These are phyloP conservation scores for Epistrophe grossulariae DNA, from an alignment of 2,888 invertebrate genomes.

Conservation along the genomic window DNA sequence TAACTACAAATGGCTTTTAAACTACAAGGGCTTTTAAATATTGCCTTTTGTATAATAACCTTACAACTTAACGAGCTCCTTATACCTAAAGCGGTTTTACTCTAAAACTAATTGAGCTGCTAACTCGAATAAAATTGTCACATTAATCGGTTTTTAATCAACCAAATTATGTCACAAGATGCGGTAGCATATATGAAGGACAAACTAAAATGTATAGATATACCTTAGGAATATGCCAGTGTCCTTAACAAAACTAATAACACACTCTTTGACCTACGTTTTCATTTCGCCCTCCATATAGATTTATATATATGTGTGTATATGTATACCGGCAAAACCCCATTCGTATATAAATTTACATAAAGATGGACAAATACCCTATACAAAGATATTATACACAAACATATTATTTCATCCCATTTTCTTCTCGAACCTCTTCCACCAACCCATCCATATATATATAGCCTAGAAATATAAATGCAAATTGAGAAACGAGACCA, in stretches of 20 bases:
- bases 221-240: constrained; percentile 12
- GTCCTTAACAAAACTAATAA: constrained; percentile 37
- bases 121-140: constrained; percentile 45
- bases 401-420: neutral
- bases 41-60: neutral
- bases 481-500: constrained; percentile 51
- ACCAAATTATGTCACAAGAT: constrained; percentile 39
- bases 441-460: constrained; percentile 3
- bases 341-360: constrained; percentile 23
- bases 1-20: too few relatives aligned
- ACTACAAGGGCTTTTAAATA: neutral
- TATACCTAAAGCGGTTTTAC: neutral
- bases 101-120: neutral
- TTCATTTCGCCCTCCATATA: constrained; percentile 14
- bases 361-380: constrained; percentile 8
- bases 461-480: constrained; percentile 44
- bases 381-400: neutral
- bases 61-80: neutral
- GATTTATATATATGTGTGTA: neutral
- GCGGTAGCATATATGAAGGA: constrained; percentile 6
- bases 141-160: constrained; percentile 54
- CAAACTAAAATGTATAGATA: neutral
- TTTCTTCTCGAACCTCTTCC: neutral
- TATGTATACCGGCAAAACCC: neutral
- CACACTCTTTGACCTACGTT: constrained; percentile 19